Percentiles rank a stretch among this genome's conserved stretches.
These are phyloP conservation scores for Saccopteryx leptura DNA, from an alignment of 2,113 vertebrate genomes.

Conservation along the genomic window DNA sequence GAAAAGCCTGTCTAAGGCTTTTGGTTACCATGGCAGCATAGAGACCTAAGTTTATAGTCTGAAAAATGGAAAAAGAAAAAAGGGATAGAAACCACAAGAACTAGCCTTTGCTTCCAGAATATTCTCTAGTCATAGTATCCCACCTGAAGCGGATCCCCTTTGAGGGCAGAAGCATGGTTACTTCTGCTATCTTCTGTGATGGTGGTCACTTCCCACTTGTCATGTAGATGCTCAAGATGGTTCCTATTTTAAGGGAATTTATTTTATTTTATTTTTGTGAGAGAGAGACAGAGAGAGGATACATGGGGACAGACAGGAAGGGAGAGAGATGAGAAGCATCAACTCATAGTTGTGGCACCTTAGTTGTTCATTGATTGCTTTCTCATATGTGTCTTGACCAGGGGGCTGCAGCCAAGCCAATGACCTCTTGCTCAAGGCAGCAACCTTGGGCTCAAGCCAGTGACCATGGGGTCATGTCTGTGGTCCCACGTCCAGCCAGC, in stretches of 20 bases:
- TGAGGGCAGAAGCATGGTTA: neutral
- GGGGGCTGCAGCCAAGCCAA: too few species aligned
- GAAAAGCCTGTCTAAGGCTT: constrained; percentile 19
- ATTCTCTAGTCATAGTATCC: neutral
- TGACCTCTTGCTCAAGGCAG: too few species aligned
- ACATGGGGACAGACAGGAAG: too few species aligned
- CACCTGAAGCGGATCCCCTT: neutral
- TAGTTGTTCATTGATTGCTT: too few species aligned
- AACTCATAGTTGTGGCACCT: too few species aligned
- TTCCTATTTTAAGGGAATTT: neutral
- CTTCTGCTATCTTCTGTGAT: neutral
- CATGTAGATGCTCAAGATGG: neutral
- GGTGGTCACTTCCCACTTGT: neutral
- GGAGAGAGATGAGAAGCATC: too few species aligned
- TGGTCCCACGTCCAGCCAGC: too few species aligned
- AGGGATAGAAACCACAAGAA: neutral
- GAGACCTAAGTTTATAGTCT: neutral
- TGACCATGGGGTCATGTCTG: too few species aligned
- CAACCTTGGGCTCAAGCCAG: too few species aligned
- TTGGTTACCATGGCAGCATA: constrained; percentile 65
- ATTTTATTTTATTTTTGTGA: too few species aligned
- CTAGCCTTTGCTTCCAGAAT: neutral
- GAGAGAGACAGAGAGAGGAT: too few species aligned
- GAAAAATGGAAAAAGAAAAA: neutral
- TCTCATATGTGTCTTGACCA: too few species aligned